Evolutionary conservation across 2,113 vertebrate genomes (phyloP).

Genomic region (Columba janthina): DNA sequence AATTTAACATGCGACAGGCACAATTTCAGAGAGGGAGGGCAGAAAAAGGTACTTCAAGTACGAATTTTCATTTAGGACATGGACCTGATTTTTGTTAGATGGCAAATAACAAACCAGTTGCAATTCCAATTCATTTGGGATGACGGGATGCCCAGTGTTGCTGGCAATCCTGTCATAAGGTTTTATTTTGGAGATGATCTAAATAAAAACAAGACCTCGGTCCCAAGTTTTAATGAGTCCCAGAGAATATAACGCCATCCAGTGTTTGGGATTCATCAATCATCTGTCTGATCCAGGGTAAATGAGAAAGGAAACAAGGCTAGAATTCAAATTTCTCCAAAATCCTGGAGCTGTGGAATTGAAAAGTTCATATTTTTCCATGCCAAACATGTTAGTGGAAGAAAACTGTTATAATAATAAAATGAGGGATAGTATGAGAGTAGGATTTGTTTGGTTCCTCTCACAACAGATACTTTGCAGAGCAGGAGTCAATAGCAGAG

Average conservation of each 20-base stretch:
- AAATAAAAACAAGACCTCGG: neutral
- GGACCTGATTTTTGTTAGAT: neutral
- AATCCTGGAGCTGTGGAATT: neutral
- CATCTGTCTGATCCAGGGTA: neutral
- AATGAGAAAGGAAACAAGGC: neutral
- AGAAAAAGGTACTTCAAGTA: neutral
- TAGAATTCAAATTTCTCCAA: neutral
- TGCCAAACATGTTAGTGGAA: neutral
- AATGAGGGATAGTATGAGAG: neutral
- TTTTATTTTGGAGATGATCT: neutral
- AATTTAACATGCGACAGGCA: fast-evolving
- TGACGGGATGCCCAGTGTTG: neutral
- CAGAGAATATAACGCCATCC: neutral
- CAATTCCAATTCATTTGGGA: neutral
- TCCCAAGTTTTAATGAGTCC: neutral
- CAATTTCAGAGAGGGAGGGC: too few relatives aligned
- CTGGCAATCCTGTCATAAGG: neutral
- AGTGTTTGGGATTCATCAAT: neutral
- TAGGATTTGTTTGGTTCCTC: neutral
- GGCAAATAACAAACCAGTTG: neutral
- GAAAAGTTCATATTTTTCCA: neutral
- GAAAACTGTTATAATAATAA: neutral
- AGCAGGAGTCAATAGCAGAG: neutral
- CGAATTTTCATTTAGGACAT: neutral
- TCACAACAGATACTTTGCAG: neutral